Evolutionary conservation across 2,797 vertebrate species (phyloP), one percentile per base, ranked within the genome.

Genomic region (Meda fulgida): DNA sequence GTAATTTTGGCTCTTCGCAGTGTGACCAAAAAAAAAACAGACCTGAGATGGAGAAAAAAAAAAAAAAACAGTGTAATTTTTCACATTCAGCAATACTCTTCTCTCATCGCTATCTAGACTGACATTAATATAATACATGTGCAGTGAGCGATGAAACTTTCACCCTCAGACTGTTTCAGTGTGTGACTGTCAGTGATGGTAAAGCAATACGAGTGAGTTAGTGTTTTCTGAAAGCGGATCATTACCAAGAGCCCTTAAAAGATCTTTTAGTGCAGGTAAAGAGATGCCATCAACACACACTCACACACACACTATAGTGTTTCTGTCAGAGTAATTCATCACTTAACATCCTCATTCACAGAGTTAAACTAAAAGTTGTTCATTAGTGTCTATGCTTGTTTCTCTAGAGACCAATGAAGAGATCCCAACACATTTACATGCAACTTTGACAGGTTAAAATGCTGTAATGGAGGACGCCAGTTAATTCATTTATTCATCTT

Each of bases 181-280:
- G 18, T 34, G 69, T 46, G 51, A 72, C 31, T 16, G 53, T 72
- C 80, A 60, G 51, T 7, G 53, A 63, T n/a, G 69, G 69, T 81
- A 82, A 82, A 82, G 26, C 53, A 60, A 82, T 73, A 82, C 69
- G 36, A 71, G 79, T 16, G 58, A 73, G 31, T 69, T 53, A 51
- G 63, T 51, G 43, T 67, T 80, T 80, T 80, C 63, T 67, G 63
- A 67, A 80, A 80, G 29, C 21, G 46, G 78, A 80, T 80, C 60
- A 67, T 67, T 80, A 80, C 21, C 65, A 75, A 75, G 81, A 75
- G 40, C 55, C 58, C 81, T 79, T 75, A 51, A 75, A 34, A 40
- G 81, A 75, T 82, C 58, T 51, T 83, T 83, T 63, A 82, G 70
- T 75, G 63, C 72, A 83, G 43, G 60, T 83, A 83, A 31, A 84